Percentiles rank a stretch among this genome's conserved stretches.
Evolutionary conservation across 1,140 invertebrate genomes (phyloP).

Genomic region (Aphidius gifuensis): DNA sequence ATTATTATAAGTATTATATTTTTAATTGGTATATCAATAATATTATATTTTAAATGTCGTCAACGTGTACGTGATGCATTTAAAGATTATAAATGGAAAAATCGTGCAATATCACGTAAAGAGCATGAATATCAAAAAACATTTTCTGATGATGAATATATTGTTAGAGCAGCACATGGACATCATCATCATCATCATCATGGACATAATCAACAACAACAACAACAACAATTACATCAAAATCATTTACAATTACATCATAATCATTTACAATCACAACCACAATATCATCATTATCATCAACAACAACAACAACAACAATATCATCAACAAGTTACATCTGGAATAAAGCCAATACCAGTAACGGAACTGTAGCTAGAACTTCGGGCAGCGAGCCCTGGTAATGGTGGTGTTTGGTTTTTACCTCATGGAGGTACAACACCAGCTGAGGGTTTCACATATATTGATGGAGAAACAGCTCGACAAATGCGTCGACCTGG

Average conservation of each 20-base stretch:
- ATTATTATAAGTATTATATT: conserved; percentile 67
- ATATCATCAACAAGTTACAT: conserved; percentile 57
- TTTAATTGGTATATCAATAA: conserved; percentile 65
- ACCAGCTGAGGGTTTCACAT: conserved; percentile 71
- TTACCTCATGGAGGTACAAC: conserved; percentile 59
- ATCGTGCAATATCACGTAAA: conserved; percentile 71
- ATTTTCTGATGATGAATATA: conserved; percentile 80
- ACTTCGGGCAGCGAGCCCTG: conserved; percentile 74
- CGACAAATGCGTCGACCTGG: conserved; percentile 51
- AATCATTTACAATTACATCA: conserved; percentile 44
- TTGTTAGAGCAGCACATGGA: conserved; percentile 60
- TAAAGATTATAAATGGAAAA: conserved; percentile 79
- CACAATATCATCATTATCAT: conserved; percentile 54
- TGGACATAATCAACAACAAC: conserved; percentile 59
- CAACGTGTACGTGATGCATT: conserved; percentile 71
- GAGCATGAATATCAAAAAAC: conserved; percentile 87
- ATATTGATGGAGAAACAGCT: conserved; percentile 65
- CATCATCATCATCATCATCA: conserved; percentile 35
- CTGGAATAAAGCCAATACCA: conserved; percentile 71
- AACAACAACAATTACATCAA: conserved; percentile 55
- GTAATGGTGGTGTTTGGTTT: conserved; percentile 57
- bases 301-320: conserved; percentile 58
- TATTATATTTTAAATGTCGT: conserved; percentile 75
- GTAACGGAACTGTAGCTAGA: conserved; percentile 93
- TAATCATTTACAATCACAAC: conserved; percentile 44